Evolutionary conservation across 2,797 vertebrate genomes (phyloP), one percentile per base, ranked within the genome.

Genomic region (Micropoecilia bifurca): DNA sequence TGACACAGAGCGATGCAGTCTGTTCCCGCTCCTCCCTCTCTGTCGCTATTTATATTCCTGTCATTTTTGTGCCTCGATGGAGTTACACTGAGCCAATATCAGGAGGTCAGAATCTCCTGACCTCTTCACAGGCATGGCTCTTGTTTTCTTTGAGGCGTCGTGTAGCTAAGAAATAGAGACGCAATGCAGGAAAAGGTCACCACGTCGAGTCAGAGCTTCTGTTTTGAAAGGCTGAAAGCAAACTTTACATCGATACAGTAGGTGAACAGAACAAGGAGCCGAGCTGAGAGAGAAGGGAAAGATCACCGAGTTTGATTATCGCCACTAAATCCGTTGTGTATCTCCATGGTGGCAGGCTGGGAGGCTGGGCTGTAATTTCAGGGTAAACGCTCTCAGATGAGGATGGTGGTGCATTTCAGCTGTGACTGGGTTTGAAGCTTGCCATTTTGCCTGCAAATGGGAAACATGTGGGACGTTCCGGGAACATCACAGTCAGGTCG

Each of bases 311-410:
- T 77, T 20, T 78, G 45, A 82, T 57, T 14, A 50, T 55, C 22
- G 6, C 68, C 68, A 30, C 68, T 71, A 71, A 46, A 18, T 71
- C 43, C 43, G 43, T 46, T 30, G 50, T 74, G 69, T 72, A 57
- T 84, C 69, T 82, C 63, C 45, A 50, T 33, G 36, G 80, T 80
- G 75, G 66, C 57, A 36, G 53, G 7, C 79, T 73, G 76, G 78
- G 59, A 5, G 7, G 83, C 74, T 3, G n/a, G 77, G 63, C 45
- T 5, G 69, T 88, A 63, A 84, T 88, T 86, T 87, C 39, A 61
- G 75, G 81, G 82, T 93, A 91, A 93, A 88, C 10, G 74, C 88
- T 92, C 81, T 86, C 87, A 91, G 85, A 89, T 93, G 90, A 89
- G 30, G 76, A 80, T 28, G 85, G 81, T 50, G 55, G 86, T 76